Evolutionary conservation across 1,140 invertebrate genomes (phyloP).

Genomic region (Macrobrachium rosenbergii): DNA sequence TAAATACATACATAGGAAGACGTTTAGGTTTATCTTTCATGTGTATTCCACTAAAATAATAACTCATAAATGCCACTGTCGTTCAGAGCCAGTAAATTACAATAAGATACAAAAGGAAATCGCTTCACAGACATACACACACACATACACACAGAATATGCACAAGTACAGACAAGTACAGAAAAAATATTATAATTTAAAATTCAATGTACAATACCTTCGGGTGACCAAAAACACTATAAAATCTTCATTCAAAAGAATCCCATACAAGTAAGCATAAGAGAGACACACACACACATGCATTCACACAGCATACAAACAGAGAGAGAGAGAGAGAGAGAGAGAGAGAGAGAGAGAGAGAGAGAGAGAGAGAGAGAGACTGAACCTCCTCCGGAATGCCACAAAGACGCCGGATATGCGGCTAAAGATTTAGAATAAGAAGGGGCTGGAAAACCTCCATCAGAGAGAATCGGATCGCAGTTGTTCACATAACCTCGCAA

Average conservation of each 20-base stretch:
- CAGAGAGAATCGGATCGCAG: conserved; percentile 20
- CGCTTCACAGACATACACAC: background rate
- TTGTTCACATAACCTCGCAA: conserved; percentile 50
- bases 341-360: conserved; percentile 15
- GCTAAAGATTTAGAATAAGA: background rate
- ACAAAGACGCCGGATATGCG: background rate
- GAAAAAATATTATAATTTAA: background rate
- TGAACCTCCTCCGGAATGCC: background rate
- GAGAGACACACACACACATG: too few relatives aligned
- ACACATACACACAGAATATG: too few relatives aligned
- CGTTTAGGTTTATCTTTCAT: too few relatives aligned
- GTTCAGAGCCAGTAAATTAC: too few relatives aligned
- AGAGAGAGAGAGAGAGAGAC: conserved; percentile 7
- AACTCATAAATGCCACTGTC: too few relatives aligned
- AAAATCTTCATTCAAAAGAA: too few relatives aligned
- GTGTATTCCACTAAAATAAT: too few relatives aligned
- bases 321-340: background rate
- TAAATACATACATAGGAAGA: background rate
- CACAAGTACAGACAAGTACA: background rate
- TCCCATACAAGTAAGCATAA: too few relatives aligned
- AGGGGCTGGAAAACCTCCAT: conserved; percentile 3
- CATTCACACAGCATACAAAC: too few relatives aligned
- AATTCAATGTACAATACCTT: too few relatives aligned
- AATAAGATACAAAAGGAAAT: too few relatives aligned
- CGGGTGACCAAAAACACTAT: too few relatives aligned